These are phyloP conservation scores for Galaxea fascicularis DNA, from an alignment of 92 coral and sea anemone genomes.

Conservation along the genomic window DNA sequence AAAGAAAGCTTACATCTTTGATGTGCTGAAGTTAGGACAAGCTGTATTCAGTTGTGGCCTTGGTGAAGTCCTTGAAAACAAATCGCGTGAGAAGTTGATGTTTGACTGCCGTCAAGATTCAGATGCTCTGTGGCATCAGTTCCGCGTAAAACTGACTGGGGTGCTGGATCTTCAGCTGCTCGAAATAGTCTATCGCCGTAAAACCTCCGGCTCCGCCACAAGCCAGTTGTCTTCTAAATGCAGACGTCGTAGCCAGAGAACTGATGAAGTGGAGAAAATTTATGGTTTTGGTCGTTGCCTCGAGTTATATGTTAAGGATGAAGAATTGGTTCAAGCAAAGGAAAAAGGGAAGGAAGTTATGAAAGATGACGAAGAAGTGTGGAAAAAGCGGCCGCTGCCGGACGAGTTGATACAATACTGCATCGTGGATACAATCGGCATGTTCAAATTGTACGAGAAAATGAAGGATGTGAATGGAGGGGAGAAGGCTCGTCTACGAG, in stretches of 20 bases:
- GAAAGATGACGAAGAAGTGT: constrained; percentile 1
- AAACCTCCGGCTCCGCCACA: constrained; percentile 3
- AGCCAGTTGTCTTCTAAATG: neutral
- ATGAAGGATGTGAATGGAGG: constrained; percentile 44
- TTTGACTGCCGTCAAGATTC: constrained; percentile 87
- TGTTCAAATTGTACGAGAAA: constrained; percentile 75
- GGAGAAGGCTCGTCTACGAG: constrained; percentile 60
- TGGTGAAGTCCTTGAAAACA: constrained; percentile 74
- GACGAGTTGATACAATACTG: constrained; percentile 67
- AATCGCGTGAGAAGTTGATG: constrained; percentile 49
- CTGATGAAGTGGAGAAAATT: constrained; percentile 57
- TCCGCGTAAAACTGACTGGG: constrained; percentile 67
- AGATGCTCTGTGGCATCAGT: constrained; percentile 78
- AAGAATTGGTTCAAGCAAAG: constrained; percentile 49
- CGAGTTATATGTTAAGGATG: constrained; percentile 71
- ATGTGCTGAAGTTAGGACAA: constrained; percentile 66
- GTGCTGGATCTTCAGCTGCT: constrained; percentile 83
- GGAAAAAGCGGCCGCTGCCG: constrained; percentile 72
- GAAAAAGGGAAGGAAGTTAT: constrained; percentile 55
- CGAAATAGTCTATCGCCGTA: constrained; percentile 79
- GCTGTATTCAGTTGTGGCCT: constrained; percentile 68
- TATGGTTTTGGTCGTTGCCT: constrained; percentile 77
- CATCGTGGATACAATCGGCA: constrained; percentile 67
- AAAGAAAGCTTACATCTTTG: constrained; percentile 77
- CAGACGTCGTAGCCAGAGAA: constrained; percentile 59